Base-by-base conservation (phyloP, 2,797 vertebrate genomes). In the Esox lucius region DNA sequence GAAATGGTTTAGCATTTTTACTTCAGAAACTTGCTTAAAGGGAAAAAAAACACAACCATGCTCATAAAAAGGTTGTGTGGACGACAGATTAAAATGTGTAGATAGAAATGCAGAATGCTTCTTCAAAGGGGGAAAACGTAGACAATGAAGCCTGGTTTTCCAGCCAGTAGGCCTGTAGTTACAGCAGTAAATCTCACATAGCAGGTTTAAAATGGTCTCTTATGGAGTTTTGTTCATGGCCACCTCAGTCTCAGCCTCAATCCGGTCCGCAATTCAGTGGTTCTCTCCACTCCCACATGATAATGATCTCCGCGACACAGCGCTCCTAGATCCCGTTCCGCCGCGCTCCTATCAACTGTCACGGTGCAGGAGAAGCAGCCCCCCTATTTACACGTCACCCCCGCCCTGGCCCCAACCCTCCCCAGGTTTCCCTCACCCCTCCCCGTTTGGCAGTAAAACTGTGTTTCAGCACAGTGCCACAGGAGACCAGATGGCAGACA, bases 401-500 rank as follows among this genome's bases (percentile, higher is more conserved):
- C 13, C 72, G 15, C 62, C 39, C 68, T 2, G 2, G 3, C 59
- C 9, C 61, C 26, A 24, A 62, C 5, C 33, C n/a, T 22, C n/a
- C 35, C 5, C 39, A 16, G 56, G 8, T 24, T 24, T 8, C 24
- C 26, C 46, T 15, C 16, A 61, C 16, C 62, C 26, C 68, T 5
- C 46, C 66, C 31, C 17, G 48, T 16, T 17, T n/a, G 49, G 49
- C 31, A 26, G 28, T 42, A 77, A 72, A 77, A 67, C 7, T n/a
- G 48, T 22, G 49, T 56, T 42, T 42, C 39, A 56, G 42, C 62
- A 66, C 74, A 68, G 56, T 35, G 48, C 56, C 67, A 70, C 53
- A 19, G 69, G 17, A 64, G 8, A 33, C 75, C 75, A 77, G 70
- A 68, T 77, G 75, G 71, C 51, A 68, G 70, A 72, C 70, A 74